Evolutionary conservation across 2,113 vertebrate genomes (phyloP).

Genomic region (Onychostoma macrolepis): DNA sequence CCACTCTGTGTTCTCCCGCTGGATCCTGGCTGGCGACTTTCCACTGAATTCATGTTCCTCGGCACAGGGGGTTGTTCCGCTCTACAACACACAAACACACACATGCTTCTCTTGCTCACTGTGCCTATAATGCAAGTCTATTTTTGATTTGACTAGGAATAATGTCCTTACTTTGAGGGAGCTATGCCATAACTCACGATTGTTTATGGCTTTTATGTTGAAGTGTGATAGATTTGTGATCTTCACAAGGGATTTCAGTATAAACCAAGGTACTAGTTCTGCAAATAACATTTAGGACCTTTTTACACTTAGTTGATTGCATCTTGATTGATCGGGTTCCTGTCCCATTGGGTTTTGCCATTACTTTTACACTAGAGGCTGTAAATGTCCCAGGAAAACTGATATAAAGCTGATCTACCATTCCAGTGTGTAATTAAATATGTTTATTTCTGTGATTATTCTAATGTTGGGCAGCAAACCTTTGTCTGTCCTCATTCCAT

Average conservation of each 20-base stretch:
- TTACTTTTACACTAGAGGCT: not conserved
- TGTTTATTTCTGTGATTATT: not conserved
- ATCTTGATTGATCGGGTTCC: not conserved
- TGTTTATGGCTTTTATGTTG: not conserved
- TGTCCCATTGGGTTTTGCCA: not conserved
- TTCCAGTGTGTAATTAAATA: not conserved
- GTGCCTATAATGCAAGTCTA: not conserved
- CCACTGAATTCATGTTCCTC: constrained; percentile 34
- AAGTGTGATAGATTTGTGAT: not conserved
- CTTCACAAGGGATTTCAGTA: not conserved
- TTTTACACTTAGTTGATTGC: constrained; percentile 27
- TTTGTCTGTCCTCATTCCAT: not conserved
- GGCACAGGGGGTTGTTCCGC: not conserved
- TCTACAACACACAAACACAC: not conserved
- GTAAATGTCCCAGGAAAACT: not conserved
- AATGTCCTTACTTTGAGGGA: not conserved
- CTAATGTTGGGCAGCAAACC: not conserved
- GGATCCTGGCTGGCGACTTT: constrained; percentile 30
- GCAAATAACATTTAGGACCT: constrained; percentile 24
- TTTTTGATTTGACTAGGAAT: constrained; percentile 2
- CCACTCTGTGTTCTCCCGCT: constrained; percentile 24
- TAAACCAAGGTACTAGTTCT: not conserved
- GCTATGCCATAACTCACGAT: not conserved
- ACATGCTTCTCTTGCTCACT: not conserved
- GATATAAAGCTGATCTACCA: not conserved